Base-by-base conservation (phyloP, 2,888 invertebrate genomes). In the Nephrotoma appendiculata region DNA sequence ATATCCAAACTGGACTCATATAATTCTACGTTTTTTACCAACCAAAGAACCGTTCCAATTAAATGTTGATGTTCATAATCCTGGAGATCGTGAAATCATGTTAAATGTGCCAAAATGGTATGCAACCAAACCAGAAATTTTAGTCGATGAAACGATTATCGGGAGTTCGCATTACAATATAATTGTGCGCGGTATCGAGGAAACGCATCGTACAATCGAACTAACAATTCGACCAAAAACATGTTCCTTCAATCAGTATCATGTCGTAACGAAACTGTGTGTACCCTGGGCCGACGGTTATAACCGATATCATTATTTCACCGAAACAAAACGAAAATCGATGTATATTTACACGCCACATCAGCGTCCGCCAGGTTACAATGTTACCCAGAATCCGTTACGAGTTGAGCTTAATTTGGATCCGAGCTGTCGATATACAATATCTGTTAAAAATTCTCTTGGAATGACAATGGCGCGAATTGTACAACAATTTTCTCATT, bases 251-350 rank as follows among this genome's bases (percentile, higher is more conserved):
- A 90, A 90, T 0, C 88, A 87, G 31, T 93, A 94, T 89, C 94
- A 95, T 87, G 93, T 94, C 0, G 93, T 94, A 0, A 94, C 93
- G 0, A 94, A 93, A 88, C 89, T 95, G 6, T 92, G 93, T 86
- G 93, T 94, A 0, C 95, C 95, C 0, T 96, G 96, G 96, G 94
- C 93, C 0, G 90, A 92, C 86, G 94, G 94, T 87, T 93, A 94
- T 88, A 93, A 94, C 87, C 92, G 92, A 84, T 94, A 93, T 89
- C 93, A 93, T 89, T 93, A 92, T 90, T 93, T 93, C 88, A 94
- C 94, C 5, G 86, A 88, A n/a, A 89, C 89, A 31, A 89, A 90
- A 41, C 91, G 90, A 86, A 90, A 91, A 43, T 93, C 94, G 5
- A 92, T 96, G 90, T 93, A 93, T 89, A 88, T 96, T 31, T 93